Evolutionary conservation across 2,797 vertebrate species (phyloP).

Genomic region (Columba guinea): DNA sequence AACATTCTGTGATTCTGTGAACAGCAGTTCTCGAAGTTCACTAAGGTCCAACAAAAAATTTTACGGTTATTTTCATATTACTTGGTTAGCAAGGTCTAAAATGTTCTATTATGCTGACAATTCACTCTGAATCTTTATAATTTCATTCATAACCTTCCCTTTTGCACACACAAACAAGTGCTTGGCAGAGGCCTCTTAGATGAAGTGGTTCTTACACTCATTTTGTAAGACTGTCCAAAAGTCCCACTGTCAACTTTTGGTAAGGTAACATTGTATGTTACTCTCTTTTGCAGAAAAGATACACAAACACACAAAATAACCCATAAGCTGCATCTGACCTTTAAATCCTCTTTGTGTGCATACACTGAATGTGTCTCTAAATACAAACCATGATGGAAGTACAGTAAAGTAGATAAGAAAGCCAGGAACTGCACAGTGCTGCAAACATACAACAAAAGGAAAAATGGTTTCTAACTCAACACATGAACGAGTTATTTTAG

Average conservation of each 20-base stretch:
- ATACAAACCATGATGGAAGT: background rate
- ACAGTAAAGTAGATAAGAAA: background rate
- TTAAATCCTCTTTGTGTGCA: background rate
- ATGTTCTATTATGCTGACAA: background rate
- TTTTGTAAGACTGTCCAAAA: background rate
- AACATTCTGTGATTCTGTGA: too few species aligned
- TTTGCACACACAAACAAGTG: background rate
- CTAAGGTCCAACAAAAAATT: background rate
- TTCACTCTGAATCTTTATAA: background rate
- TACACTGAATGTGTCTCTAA: background rate
- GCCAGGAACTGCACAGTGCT: background rate
- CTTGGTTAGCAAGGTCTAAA: background rate
- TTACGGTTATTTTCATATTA: background rate
- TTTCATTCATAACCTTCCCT: background rate
- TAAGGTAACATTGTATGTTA: background rate
- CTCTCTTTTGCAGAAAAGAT: background rate
- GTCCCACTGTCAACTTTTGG: background rate
- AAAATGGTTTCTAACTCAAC: background rate
- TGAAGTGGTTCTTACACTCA: background rate
- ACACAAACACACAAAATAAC: accelerated
- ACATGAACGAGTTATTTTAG: background rate
- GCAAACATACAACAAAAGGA: background rate
- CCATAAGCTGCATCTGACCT: background rate
- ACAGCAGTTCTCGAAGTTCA: background rate
- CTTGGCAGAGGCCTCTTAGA: background rate